A percentile compares a stretch with the other conserved stretches of the same genome.
Conservation (phyloP, 2,797 vertebrate genomes). For the Phoxinus dragarum region DNA sequence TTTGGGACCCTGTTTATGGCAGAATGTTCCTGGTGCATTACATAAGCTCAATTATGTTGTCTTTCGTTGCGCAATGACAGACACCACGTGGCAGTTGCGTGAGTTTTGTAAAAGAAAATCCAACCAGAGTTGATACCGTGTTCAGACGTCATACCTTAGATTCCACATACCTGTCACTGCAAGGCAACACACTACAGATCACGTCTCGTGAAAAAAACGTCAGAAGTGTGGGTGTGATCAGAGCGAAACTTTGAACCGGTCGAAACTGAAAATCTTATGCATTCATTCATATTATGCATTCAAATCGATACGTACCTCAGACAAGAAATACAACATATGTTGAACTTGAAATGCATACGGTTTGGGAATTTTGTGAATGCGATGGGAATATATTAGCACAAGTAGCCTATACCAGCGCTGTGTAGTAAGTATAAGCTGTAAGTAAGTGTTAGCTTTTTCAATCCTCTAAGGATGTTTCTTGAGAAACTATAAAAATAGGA, state of each 20-base stretch:
- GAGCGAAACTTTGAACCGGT: background rate
- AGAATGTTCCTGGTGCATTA: background rate
- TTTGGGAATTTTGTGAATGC: background rate
- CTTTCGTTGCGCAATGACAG: background rate
- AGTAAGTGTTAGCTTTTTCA: slow-evolving; percentile 18
- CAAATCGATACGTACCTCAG: background rate
- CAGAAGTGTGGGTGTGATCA: slow-evolving; percentile 67
- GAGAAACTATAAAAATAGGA: slow-evolving; percentile 53
- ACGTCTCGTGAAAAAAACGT: slow-evolving; percentile 38
- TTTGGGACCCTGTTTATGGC: background rate
- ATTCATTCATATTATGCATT: background rate
- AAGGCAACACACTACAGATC: slow-evolving; percentile 58
- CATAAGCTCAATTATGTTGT: background rate
- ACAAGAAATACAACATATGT: background rate
- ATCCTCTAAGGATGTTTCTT: slow-evolving; percentile 41
- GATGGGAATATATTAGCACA: background rate
- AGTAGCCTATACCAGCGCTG: background rate
- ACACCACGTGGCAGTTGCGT: background rate
- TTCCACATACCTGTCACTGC: slow-evolving; percentile 68
- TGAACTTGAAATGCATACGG: background rate
- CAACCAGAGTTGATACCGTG: background rate
- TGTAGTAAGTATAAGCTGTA: slow-evolving; percentile 24
- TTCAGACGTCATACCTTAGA: slow-evolving; percentile 28
- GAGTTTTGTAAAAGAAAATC: slow-evolving; percentile 13
- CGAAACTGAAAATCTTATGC: background rate